A percentile compares a stretch with the other conserved stretches of the same genome.
Conservation (phyloP, 2,797 vertebrate genomes). For the Hyperoplus lanceolatus region DNA sequence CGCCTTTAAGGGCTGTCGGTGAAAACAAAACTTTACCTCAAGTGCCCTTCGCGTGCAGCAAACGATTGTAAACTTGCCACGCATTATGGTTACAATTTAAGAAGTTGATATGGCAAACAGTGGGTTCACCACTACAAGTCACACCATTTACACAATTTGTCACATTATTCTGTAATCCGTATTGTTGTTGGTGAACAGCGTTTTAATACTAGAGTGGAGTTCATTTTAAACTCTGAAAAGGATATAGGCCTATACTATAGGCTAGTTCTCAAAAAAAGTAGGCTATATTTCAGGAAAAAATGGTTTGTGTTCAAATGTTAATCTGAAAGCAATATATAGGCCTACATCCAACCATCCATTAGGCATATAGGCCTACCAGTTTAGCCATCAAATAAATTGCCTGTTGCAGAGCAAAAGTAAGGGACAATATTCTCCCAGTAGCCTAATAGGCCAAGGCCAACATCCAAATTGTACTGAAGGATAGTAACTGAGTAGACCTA, state of each 20-base stretch:
- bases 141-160: too few relatives aligned
- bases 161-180: too few relatives aligned
- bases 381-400: not conserved
- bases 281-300: not conserved
- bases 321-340: not conserved
- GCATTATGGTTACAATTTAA: too few relatives aligned
- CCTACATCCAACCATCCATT: not conserved
- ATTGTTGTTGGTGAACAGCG: not conserved
- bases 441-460: too few relatives aligned
- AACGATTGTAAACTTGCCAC: too few relatives aligned
- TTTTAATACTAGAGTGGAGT: not conserved
- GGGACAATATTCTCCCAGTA: not conserved
- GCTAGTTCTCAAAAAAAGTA: not conserved
- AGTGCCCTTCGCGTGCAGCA: not conserved
- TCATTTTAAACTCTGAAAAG: not conserved
- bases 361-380: not conserved
- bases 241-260: not conserved
- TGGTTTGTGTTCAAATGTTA: not conserved
- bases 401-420: too few relatives aligned
- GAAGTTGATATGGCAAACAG: too few relatives aligned
- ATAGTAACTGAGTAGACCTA: not conserved
- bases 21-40: not conserved
- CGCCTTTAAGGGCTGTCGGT: conserved; percentile 28
- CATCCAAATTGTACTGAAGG: not conserved
- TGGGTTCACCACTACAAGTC: too few relatives aligned